phyloP scores from a whole-genome alignment of 2,113 vertebrate genomes.

The Siniperca knerii region DNA sequence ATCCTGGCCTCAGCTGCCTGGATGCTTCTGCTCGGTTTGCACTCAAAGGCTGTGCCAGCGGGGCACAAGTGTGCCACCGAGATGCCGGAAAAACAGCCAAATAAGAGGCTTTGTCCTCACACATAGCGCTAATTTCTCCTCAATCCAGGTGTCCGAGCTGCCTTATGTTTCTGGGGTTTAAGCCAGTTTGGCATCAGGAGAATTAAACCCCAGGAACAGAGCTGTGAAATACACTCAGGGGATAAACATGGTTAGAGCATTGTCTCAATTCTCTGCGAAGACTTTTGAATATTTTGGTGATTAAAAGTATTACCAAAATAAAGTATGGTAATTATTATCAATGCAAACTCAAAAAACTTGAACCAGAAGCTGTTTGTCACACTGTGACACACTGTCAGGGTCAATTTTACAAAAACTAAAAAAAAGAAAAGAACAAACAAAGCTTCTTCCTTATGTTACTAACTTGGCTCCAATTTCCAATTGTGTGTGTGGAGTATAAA shows the following conservation, averaged over 20 bases:
- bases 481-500: not conserved
- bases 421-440: no score
- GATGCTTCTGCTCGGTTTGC: constrained; percentile 63
- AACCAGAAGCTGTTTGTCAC: not conserved
- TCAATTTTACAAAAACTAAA: no score
- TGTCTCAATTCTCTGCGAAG: constrained; percentile 24
- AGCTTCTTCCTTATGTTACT: not conserved
- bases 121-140: constrained; percentile 63
- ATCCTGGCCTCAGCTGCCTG: constrained; percentile 72
- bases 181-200: constrained; percentile 37
- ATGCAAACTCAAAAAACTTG: not conserved
- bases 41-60: constrained; percentile 55
- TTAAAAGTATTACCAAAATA: not conserved
- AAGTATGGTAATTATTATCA: not conserved
- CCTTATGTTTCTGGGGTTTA: constrained; percentile 42
- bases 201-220: constrained; percentile 37
- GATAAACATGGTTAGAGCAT: constrained; percentile 31
- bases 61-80: constrained; percentile 51
- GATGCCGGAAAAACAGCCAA: constrained; percentile 50
- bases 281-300: not conserved
- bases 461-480: not conserved
- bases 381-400: not conserved
- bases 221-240: constrained; percentile 28
- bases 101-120: constrained; percentile 74
- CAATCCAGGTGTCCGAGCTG: constrained; percentile 63